Evolutionary conservation across 2,113 vertebrate species (phyloP), one percentile per base, ranked within the genome.

Genomic region (Bubo scandiacus): DNA sequence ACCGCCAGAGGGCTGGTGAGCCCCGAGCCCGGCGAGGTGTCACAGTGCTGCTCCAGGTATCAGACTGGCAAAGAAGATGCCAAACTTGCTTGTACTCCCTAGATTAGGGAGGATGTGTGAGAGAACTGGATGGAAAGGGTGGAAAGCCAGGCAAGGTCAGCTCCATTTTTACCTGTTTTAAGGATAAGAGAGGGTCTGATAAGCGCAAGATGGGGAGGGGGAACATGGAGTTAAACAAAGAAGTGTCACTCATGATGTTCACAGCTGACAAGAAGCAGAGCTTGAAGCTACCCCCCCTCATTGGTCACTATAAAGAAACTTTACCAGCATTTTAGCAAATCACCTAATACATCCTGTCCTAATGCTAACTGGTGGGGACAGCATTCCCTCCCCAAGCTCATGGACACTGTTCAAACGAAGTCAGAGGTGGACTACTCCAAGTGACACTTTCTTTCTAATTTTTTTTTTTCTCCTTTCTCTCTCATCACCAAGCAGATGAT

Each of bases 251-350:
- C 61, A 18, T 32, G 38, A 57, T 88, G 58, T 81, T 94, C 94
- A 81, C 93, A 87, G 92, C 86, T 97, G 97, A 97, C 92, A 94
- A 97, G 96, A 98, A 97, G 84, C 96, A 98, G 97, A 93, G 81
- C 95, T 92, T 49, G 77, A 86, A 88, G 81, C 73, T 63, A 26
- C 20, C 6, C 10, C 3, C 16, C 42, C 66, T 89, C n/a, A 1
- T 40, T 67, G 72, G 36, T 92, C 81, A 94, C 43, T 59, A 36
- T 40, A 83, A 82, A 92, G 82, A 86, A 87, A 78, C 25, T 62
- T 72, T 12, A 89, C 91, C 80, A 92, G 90, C 90, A 34, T 93
- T 89, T 95, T 92, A 82, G 79, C 86, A 74, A 61, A 58, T 62
- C 86, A 78, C 63, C 13, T 59, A 62, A 91, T 79, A 36, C 49